A percentile compares a stretch with the other conserved stretches of the same genome.
Conservation (phyloP, 1,140 invertebrate genomes). For the Drosophila sturtevanti region DNA sequence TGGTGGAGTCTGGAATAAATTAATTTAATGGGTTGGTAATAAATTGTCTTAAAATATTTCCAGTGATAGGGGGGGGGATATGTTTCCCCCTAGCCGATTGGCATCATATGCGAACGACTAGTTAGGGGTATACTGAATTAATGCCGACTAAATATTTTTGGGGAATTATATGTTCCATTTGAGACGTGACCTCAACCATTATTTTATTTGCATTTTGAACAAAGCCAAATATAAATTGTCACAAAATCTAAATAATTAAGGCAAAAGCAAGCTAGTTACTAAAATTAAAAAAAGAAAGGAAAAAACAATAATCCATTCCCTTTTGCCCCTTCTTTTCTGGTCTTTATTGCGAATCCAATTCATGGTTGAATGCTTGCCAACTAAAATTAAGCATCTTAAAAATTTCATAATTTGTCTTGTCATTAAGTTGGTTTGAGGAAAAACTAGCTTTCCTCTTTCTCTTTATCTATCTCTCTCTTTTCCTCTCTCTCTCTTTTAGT, state of each 20-base stretch:
- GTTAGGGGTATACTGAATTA: no score
- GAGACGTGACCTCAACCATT: not conserved
- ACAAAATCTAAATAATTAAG: constrained; percentile 49
- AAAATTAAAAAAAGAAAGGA: not conserved
- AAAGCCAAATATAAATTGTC: constrained; percentile 22
- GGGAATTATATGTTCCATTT: no score
- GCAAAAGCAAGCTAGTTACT: constrained; percentile 1
- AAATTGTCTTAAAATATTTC: no score
- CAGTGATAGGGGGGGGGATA: no score
- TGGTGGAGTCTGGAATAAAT: no score
- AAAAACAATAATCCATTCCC: constrained; percentile 4
- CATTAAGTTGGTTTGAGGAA: constrained; percentile 44
- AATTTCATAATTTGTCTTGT: constrained; percentile 77
- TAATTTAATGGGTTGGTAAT: no score
- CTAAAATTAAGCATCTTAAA: constrained; percentile 62
- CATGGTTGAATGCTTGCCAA: constrained; percentile 43
- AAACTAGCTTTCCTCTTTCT: not conserved
- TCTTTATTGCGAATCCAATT: not conserved
- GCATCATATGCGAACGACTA: no score
- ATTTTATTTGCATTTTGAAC: not conserved
- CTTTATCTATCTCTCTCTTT: not conserved
- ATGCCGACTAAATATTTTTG: no score
- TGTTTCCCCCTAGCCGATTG: no score
- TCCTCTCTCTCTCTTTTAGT: constrained; percentile 14
- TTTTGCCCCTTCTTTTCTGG: not conserved